Evolutionary conservation across 1,140 invertebrate genomes (phyloP).

Genomic region (Thrips palmi): DNA sequence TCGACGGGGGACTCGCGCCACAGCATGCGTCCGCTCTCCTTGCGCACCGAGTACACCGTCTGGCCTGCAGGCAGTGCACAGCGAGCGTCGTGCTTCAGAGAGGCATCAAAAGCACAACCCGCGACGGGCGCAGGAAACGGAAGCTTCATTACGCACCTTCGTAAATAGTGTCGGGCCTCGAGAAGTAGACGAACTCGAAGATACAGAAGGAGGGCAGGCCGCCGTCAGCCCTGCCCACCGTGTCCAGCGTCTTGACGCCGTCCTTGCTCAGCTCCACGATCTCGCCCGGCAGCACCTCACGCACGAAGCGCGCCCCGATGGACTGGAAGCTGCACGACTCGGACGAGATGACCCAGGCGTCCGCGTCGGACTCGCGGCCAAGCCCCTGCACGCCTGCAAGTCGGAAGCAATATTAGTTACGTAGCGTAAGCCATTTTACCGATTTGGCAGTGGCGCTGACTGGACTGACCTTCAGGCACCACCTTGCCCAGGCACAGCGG

Average conservation of each 20-base stretch:
- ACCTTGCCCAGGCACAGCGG: neutral
- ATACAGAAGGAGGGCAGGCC: conserved; percentile 7
- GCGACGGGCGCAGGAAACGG: neutral
- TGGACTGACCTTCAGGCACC: neutral
- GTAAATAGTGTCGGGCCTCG: conserved; percentile 11
- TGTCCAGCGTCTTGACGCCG: neutral
- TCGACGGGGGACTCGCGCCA: neutral
- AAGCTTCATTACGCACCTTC: neutral
- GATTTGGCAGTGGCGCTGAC: too few relatives aligned
- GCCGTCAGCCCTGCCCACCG: neutral
- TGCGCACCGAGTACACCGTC: conserved; percentile 3
- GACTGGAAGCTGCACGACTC: neutral
- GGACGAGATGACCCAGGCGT: neutral
- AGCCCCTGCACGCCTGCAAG: too few relatives aligned
- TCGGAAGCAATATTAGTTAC: too few relatives aligned
- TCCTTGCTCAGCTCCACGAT: neutral
- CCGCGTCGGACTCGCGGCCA: neutral
- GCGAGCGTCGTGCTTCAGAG: neutral
- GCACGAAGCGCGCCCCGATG: too few relatives aligned
- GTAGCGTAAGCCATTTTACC: too few relatives aligned
- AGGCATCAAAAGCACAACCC: neutral
- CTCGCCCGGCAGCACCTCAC: conserved; percentile 7
- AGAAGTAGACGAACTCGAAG: conserved; percentile 14
- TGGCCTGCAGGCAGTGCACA: neutral
- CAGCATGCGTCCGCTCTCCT: too few relatives aligned